These are phyloP conservation scores for Erythrolamprus reginae DNA, from an alignment of 2,113 vertebrate genomes.

Conservation along the genomic window DNA sequence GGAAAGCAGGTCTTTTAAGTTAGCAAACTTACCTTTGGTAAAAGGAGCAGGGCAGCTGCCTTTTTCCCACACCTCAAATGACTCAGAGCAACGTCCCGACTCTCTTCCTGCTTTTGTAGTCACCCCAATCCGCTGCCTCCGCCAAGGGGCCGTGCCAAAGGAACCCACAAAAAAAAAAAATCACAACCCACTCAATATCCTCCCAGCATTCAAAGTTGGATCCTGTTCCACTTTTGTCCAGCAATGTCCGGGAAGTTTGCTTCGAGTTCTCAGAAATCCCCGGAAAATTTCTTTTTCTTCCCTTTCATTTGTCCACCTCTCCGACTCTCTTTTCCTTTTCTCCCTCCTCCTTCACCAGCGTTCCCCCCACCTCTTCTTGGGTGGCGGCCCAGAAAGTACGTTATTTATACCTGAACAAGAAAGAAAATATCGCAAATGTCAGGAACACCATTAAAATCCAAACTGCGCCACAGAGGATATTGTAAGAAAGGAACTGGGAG, in stretches of 20 bases:
- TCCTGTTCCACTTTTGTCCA: conserved; percentile 7
- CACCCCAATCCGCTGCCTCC: neutral
- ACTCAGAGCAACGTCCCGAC: neutral
- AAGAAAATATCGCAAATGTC: conserved; percentile 6
- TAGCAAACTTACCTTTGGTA: conserved; percentile 11
- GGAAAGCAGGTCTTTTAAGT: neutral
- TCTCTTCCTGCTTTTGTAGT: conserved; percentile 23
- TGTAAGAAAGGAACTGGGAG: neutral
- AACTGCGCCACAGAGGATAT: neutral
- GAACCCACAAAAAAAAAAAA: neutral
- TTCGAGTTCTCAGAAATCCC: conserved; percentile 7
- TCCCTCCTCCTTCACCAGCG: neutral
- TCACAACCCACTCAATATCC: neutral
- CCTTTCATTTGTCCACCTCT: neutral
- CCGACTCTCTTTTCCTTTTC: neutral
- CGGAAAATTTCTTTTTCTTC: neutral
- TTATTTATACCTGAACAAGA: conserved; percentile 25
- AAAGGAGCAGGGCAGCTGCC: neutral
- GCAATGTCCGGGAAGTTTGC: neutral
- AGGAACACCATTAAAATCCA: neutral
- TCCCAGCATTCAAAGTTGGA: neutral
- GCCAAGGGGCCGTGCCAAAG: conserved; percentile 2
- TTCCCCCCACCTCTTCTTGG: conserved; percentile 12
- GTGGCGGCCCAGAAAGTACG: neutral
- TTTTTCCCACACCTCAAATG: neutral